phyloP scores from a whole-genome alignment of 2,797 vertebrate species.

The Poeciliopsis gracilis region DNA sequence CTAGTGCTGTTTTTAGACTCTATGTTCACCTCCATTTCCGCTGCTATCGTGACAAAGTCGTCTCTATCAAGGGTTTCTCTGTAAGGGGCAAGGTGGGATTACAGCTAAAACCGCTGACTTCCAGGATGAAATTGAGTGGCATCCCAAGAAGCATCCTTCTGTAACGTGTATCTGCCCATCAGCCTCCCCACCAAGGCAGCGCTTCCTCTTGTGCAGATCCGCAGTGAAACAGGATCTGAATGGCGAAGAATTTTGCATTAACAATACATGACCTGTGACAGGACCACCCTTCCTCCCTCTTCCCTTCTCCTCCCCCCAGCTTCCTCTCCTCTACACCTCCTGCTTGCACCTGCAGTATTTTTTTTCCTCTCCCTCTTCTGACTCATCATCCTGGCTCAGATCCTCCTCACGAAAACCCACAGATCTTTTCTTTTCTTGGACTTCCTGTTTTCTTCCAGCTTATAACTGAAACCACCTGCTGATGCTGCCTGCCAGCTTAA shows the following conservation, averaged over 20 bases:
- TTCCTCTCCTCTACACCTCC: conserved; percentile 39
- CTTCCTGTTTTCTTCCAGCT: conserved; percentile 42
- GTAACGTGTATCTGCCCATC: conserved; percentile 45
- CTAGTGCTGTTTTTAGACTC: conserved; percentile 6
- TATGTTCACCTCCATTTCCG: conserved; percentile 26
- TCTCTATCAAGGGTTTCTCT: conserved; percentile 28
- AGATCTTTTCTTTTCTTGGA: conserved; percentile 32
- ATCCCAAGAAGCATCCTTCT: conserved; percentile 48
- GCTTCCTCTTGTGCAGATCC: conserved; percentile 42
- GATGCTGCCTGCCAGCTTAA: conserved; percentile 60
- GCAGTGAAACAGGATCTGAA: conserved; percentile 72
- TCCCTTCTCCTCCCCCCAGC: conserved; percentile 1
- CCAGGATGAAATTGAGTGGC: conserved; percentile 58
- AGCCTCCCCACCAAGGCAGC: conserved; percentile 51
- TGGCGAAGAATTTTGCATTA: conserved; percentile 72
- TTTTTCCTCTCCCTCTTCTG: conserved; percentile 13
- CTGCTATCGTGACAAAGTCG: conserved; percentile 39
- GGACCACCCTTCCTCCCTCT: conserved; percentile 19
- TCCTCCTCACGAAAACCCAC: conserved; percentile 43
- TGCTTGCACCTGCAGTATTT: conserved; percentile 32
- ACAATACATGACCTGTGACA: conserved; percentile 69
- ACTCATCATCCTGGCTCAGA: conserved; percentile 24
- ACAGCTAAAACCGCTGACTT: conserved; percentile 68
- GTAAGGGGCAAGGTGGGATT: conserved; percentile 58
- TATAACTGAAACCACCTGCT: conserved; percentile 49